Evolutionary conservation across 1,140 invertebrate genomes (phyloP).

Genomic region (Gryllus bimaculatus): DNA sequence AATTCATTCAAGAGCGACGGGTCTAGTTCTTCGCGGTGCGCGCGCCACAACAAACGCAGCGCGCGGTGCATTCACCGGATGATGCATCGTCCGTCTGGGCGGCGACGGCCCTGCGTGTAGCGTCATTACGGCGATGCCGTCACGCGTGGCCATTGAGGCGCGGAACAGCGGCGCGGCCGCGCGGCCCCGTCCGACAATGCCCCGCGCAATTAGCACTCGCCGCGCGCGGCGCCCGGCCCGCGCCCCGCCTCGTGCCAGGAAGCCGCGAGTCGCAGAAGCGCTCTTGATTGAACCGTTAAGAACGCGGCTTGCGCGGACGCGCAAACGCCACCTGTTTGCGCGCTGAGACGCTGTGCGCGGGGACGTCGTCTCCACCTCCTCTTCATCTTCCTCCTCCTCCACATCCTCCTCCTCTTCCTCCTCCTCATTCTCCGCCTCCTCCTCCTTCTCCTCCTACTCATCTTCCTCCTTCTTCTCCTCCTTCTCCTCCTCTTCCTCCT

Average conservation of each 20-base stretch:
- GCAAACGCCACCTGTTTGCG: too few species aligned
- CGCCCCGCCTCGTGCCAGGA: not conserved
- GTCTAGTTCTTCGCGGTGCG: too few species aligned
- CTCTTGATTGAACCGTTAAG: not conserved
- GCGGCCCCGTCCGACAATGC: not conserved
- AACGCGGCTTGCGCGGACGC: not conserved
- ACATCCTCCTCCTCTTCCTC: too few species aligned
- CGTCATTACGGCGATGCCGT: not conserved
- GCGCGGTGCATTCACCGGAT: not conserved
- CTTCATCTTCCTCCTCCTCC: too few species aligned
- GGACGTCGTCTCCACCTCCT: too few species aligned
- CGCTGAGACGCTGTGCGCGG: too few species aligned
- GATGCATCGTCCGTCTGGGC: not conserved
- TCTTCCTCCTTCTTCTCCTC: too few species aligned
- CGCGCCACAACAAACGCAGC: not conserved
- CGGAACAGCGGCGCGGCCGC: too few species aligned
- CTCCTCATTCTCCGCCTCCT: too few species aligned
- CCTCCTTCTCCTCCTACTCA: too few species aligned
- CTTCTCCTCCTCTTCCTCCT: too few species aligned
- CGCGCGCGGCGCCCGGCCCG: too few species aligned
- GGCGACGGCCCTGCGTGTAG: not conserved
- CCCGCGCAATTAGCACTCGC: not conserved
- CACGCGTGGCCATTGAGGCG: not conserved
- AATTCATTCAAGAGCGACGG: not conserved
- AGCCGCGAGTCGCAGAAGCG: not conserved